Evolutionary conservation across 2,113 vertebrate genomes (phyloP).

Genomic region (Procavia capensis): DNA sequence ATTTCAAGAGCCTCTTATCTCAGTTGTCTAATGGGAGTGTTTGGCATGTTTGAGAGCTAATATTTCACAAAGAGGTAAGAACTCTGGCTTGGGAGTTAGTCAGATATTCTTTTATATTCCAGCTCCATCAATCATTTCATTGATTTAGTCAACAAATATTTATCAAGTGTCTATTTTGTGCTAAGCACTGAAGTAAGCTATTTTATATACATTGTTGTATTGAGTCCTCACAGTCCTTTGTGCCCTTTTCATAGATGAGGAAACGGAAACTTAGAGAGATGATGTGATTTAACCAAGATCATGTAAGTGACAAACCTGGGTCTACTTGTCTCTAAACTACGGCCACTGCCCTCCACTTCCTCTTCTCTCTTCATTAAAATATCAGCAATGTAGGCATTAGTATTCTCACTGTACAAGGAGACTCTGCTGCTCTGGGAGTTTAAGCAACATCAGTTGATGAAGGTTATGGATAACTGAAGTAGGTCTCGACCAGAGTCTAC

Average conservation of each 20-base stretch:
- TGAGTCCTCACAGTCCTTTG: no score
- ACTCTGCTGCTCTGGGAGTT: not conserved
- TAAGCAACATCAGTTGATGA: not conserved
- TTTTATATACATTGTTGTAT: no score
- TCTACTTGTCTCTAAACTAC: not conserved
- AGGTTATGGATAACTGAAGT: not conserved
- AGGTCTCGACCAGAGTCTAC: not conserved
- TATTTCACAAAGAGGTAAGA: not conserved
- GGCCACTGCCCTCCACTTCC: accelerated
- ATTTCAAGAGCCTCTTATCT: not conserved
- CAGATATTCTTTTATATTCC: not conserved
- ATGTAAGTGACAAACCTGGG: not conserved
- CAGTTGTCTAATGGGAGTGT: not conserved
- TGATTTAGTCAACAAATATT: not conserved
- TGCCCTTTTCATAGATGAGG: no score
- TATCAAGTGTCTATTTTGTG: no score
- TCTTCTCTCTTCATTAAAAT: not conserved
- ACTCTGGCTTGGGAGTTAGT: not conserved
- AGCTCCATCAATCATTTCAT: not conserved
- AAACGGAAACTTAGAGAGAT: no score
- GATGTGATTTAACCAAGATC: no score
- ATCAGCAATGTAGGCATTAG: not conserved
- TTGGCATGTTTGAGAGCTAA: not conserved
- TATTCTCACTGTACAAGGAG: not conserved
- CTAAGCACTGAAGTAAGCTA: no score